Conservation (phyloP, 2,113 vertebrate species). For the Nycticryphes semicollaris region DNA sequence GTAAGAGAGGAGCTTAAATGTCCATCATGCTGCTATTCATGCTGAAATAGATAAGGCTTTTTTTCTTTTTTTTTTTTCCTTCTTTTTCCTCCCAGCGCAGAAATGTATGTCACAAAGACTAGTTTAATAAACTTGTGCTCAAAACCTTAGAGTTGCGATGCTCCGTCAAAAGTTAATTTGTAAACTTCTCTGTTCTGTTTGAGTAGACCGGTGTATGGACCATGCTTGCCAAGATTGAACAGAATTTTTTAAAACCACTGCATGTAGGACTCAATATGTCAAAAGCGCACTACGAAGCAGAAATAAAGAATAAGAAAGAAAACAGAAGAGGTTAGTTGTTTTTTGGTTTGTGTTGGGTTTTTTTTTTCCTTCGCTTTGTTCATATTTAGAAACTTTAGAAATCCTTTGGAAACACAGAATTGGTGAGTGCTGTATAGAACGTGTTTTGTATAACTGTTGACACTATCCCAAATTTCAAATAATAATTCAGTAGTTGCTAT, state of each 20-base stretch:
- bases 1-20: neutral
- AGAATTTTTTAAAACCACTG: conserved; percentile 84
- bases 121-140: neutral
- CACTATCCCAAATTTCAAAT: neutral
- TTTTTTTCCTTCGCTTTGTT: neutral
- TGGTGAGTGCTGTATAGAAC: neutral
- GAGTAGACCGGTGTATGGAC: conserved; percentile 84
- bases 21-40: neutral
- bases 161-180: neutral
- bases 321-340: conserved; percentile 78
- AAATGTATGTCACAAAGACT: neutral
- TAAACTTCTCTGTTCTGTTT: neutral
- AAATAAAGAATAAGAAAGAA: conserved; percentile 85
- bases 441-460: neutral
- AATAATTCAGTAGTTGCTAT: neutral
- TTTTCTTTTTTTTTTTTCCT: neutral
- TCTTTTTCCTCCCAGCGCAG: neutral
- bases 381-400: neutral
- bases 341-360: neutral
- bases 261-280: conserved; percentile 88
- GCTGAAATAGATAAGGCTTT: neutral
- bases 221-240: conserved; percentile 79
- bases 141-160: neutral
- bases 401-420: neutral
- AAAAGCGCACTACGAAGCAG: conserved; percentile 85